Percentiles rank a stretch among this genome's conserved stretches.
These are phyloP conservation scores for Julus scandinavius DNA, from an alignment of 2,888 invertebrate genomes.

Conservation along the genomic window DNA sequence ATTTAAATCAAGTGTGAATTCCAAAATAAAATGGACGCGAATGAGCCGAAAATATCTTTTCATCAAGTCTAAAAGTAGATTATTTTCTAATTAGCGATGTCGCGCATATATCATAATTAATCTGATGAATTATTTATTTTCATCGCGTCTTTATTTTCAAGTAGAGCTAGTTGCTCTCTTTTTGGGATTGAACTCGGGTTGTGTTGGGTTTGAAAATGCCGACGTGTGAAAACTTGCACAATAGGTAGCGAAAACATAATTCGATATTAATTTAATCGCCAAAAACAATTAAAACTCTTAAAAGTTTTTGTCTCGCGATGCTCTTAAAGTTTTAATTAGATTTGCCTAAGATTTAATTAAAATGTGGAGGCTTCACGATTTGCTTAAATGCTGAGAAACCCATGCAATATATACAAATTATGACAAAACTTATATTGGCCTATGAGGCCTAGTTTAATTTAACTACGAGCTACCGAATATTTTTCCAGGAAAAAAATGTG, in stretches of 20 bases:
- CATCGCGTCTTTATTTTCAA: neutral
- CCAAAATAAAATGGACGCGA: conserved; percentile 16
- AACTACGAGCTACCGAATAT: no score
- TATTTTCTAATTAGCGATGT: conserved; percentile 42
- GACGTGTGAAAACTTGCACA: neutral
- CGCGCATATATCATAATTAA: conserved; percentile 29
- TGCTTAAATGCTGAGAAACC: neutral
- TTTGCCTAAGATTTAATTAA: neutral
- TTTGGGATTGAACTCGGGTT: neutral
- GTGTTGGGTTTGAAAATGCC: neutral
- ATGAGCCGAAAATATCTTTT: conserved; percentile 32
- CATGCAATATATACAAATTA: neutral
- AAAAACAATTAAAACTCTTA: neutral
- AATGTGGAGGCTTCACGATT: neutral
- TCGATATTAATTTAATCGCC: conserved; percentile 39
- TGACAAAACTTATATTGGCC: neutral
- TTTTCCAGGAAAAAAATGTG: no score
- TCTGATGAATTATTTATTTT: conserved; percentile 26
- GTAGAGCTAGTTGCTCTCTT: neutral
- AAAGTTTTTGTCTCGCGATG: neutral
- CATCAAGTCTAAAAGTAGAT: conserved; percentile 35
- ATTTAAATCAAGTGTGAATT: conserved; percentile 26
- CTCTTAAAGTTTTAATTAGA: conserved; percentile 5
- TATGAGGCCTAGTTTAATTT: no score
- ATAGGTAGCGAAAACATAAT: neutral